phyloP scores from a whole-genome alignment of 2,797 vertebrate genomes.

The Gadopsis marmoratus region DNA sequence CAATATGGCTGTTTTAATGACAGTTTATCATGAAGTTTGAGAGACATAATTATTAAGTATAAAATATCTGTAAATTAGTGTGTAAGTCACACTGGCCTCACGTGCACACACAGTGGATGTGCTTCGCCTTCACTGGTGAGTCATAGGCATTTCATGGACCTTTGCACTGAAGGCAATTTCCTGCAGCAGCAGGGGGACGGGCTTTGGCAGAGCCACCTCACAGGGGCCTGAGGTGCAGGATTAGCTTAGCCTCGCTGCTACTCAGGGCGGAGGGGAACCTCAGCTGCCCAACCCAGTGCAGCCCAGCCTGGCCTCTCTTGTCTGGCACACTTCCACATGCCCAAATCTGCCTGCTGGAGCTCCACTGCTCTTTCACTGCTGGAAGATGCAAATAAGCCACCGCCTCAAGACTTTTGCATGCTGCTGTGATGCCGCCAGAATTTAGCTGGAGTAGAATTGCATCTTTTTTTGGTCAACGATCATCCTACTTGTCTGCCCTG shows the following conservation, averaged over 20 bases:
- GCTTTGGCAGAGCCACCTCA: conserved; percentile 82
- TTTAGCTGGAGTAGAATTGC: conserved; percentile 61
- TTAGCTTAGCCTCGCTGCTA: conserved; percentile 81
- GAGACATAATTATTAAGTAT: not conserved
- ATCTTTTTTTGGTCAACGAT: conserved; percentile 34
- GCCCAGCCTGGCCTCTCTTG: conserved; percentile 64
- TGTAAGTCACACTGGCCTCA: conserved; percentile 40
- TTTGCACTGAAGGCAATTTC: conserved; percentile 86
- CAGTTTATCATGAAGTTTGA: not conserved
- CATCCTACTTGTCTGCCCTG: conserved; percentile 44
- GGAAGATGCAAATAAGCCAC: conserved; percentile 64
- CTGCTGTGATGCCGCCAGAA: conserved; percentile 50
- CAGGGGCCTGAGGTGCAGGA: conserved; percentile 80
- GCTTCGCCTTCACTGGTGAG: conserved; percentile 53
- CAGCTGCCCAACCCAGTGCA: conserved; percentile 67
- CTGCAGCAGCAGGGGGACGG: conserved; percentile 84
- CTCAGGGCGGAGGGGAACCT: conserved; percentile 79
- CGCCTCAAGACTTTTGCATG: conserved; percentile 58
- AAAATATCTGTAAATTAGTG: conserved; percentile 62
- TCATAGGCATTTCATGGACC: conserved; percentile 76
- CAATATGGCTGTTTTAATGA: conserved; percentile 7
- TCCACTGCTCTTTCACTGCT: conserved; percentile 54
- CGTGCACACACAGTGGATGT: conserved; percentile 45
- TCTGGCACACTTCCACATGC: conserved; percentile 70
- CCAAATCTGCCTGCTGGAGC: conserved; percentile 63